Base-by-base conservation (phyloP, 2,113 vertebrate genomes). In the Fregetta grallaria region DNA sequence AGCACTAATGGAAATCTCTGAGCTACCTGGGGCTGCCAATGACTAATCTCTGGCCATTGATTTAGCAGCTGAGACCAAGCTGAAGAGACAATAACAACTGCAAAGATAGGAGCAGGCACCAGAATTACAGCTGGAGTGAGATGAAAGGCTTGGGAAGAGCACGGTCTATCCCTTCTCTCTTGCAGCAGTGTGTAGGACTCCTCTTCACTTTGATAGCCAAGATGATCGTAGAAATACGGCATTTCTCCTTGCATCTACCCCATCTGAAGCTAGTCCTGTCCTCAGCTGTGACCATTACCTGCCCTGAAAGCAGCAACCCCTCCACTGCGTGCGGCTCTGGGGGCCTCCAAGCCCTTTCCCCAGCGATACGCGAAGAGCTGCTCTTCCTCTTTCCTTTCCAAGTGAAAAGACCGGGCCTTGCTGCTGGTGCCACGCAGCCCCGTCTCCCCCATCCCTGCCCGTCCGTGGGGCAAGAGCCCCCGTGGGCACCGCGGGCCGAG, bases 21-120 rank as follows among this genome's bases (percentile, higher is more conserved):
- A 26, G 42, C 59, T 94, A 86, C 80, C 88, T 87, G 81, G 72
- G 66, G 62, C 78, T 88, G 67, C 90, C 66, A 29, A 5, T 68
- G 81, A 55, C 81, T 92, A 49, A 94, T 94, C 87, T 72, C 72
- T 85, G 61, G 26, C 79, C 85, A 72, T 86, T 77, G 88, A 91
- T 81, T 79, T 40, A 71, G 91, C 82, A 81, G 85, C 94, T 87
- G 81, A 75, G 84, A 40, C 88, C 68, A 36, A 67, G 53, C 86
- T 4, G 30, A 53, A 56, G 81, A 87, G 78, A 65, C 78, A 85
- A 56, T 29, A 73, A 65, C 86, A 78, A 66, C 82, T 52, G 88
- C 72, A 47, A 70, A 84, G 89, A 36, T 50, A 49, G 45, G 59
- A 82, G 71, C 66, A 65, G 76, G 56, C 81, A 74, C 45, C 76